These are phyloP conservation scores for Channallabes apus DNA, from an alignment of 2,797 vertebrate genomes.

Conservation along the genomic window DNA sequence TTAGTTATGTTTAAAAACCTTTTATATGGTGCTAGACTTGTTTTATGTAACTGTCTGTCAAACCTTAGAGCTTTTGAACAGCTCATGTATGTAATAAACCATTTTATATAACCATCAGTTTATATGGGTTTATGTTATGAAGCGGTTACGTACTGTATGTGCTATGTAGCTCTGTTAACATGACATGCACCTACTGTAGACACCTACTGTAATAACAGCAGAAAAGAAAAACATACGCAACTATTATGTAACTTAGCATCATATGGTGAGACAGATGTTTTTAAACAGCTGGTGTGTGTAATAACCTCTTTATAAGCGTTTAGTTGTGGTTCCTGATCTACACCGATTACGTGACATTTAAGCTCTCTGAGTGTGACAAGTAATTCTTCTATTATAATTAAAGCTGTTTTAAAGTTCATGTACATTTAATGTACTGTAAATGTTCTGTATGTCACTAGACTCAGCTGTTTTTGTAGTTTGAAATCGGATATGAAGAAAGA, in stretches of 20 bases:
- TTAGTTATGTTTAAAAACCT: too few species aligned
- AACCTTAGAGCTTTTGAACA: not conserved
- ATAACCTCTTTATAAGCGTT: not conserved
- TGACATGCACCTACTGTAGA: not conserved
- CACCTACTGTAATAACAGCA: not conserved
- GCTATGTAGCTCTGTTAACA: not conserved
- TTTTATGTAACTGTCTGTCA: not conserved
- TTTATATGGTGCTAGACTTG: not conserved
- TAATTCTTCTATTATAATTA: not conserved
- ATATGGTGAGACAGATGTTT: not conserved
- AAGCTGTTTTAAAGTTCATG: not conserved
- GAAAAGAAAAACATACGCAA: not conserved
- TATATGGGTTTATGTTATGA: not conserved
- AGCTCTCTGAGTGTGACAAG: not conserved
- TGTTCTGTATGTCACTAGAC: too few species aligned
- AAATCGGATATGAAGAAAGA: not conserved
- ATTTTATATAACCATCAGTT: too few species aligned
- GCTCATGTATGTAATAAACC: not conserved
- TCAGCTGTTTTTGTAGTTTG: not conserved
- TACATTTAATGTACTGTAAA: too few species aligned
- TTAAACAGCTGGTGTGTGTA: not conserved
- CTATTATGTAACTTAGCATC: not conserved
- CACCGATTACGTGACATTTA: not conserved
- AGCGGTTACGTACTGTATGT: not conserved
- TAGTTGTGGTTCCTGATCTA: not conserved